phyloP scores from a whole-genome alignment of 2,113 vertebrate species.

The Marcusenius ussheri region DNA sequence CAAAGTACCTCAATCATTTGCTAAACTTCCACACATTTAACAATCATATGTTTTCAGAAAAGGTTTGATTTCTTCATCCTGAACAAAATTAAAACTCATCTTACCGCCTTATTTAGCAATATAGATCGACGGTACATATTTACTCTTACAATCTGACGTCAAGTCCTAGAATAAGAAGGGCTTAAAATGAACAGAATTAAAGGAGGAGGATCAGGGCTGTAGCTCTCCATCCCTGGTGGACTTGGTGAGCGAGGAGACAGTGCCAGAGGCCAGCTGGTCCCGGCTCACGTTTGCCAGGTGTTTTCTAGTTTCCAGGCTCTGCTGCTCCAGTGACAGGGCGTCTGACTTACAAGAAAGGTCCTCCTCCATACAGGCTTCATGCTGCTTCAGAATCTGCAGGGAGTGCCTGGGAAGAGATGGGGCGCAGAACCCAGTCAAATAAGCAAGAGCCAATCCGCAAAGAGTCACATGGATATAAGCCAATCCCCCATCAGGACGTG shows the following conservation, averaged over 20 bases:
- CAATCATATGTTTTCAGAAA: not conserved
- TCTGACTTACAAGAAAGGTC: constrained; percentile 69
- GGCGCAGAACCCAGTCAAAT: not conserved
- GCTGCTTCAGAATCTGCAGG: constrained; percentile 69
- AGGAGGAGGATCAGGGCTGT: constrained; percentile 27
- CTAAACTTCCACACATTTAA: not conserved
- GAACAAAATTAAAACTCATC: not conserved
- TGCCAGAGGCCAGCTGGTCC: not conserved
- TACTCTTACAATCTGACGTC: not conserved
- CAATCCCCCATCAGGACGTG: not conserved
- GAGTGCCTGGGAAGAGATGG: constrained; percentile 57
- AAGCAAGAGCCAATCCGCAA: not conserved
- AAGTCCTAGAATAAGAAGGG: not conserved
- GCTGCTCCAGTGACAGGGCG: constrained; percentile 53
- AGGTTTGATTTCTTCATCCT: not conserved
- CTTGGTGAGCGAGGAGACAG: constrained; percentile 48
- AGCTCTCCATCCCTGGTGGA: constrained; percentile 55
- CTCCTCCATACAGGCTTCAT: constrained; percentile 67
- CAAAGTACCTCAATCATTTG: not conserved
- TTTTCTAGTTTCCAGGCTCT: constrained; percentile 45
- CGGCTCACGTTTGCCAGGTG: constrained; percentile 28
- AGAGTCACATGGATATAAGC: not conserved
- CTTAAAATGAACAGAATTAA: not conserved
- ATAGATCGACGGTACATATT: not conserved
- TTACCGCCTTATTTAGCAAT: not conserved